Base-by-base conservation (phyloP, 2,113 vertebrate genomes). In the Nematolebias whitei region DNA sequence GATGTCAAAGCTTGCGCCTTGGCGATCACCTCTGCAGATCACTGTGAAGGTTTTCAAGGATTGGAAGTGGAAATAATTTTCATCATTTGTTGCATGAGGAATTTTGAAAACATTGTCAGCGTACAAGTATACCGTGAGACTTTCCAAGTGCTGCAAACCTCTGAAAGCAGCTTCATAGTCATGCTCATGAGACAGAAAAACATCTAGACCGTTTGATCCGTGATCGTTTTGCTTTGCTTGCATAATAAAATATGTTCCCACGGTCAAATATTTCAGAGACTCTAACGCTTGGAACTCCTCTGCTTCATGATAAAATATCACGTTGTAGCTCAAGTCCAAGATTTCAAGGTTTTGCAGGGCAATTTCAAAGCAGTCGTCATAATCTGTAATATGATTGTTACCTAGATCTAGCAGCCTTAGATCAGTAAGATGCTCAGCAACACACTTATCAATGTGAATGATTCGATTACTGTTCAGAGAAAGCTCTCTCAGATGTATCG, bases 321-420 rank as follows among this genome's bases (percentile, higher is more conserved):
- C 38, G 26, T 75, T 67, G 2, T 29, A 24, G 19, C 43, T 58
- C 16, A 80, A 44, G 39, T 80, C 26, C 52, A 80, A 18, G n/a
- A 20, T 5, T 45, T 80, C 4, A 0, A 80, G 62, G 1, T 12
- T 58, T 10, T 12, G 11, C 8, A 39, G 63, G 2, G 59, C 2
- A 9, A 1, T 24, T 49, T 23, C 48, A 14, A 75, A 80, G 62
- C 12, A 19, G 0, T 20, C 18, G 13, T 8, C 14, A 0, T 71
- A 48, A 24, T 40, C 51, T 20, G 7, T 14, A 13, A 78, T 8
- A 12, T 18, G 20, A 53, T 78, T 78, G 0, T 14, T 1, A 19
- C 50, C 63, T 10, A 76, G 18, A 43, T 57, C 57, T 35, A 71
- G 62, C 56, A 68, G 0, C 19, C 39, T 50, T 5, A 80, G 39